Conservation (phyloP, 1,140 invertebrate species). For the Ladona fulva region DNA sequence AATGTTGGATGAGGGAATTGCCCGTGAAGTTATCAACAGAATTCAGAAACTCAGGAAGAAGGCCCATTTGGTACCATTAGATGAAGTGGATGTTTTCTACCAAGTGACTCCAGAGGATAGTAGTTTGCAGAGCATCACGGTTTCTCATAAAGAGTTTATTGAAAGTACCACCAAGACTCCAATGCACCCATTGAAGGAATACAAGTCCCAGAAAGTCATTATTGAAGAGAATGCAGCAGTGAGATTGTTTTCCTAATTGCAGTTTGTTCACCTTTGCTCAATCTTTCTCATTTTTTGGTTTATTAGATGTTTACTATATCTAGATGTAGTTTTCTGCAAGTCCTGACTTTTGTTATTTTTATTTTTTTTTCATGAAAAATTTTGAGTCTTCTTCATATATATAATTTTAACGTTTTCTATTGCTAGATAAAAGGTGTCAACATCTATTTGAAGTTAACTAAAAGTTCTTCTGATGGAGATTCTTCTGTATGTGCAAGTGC, state of each 20-base stretch:
- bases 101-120: slow-evolving; percentile 47
- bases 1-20: slow-evolving; percentile 85
- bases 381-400: too few relatives aligned
- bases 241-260: slow-evolving; percentile 26
- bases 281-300: too few relatives aligned
- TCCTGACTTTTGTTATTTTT: too few relatives aligned
- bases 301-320: too few relatives aligned
- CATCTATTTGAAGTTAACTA: slow-evolving; percentile 18
- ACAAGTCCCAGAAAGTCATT: slow-evolving; percentile 40
- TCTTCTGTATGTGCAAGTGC: not conserved
- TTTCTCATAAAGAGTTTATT: slow-evolving; percentile 63
- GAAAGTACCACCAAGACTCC: slow-evolving; percentile 73
- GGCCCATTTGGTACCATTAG: slow-evolving; percentile 83
- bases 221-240: slow-evolving; percentile 64
- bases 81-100: slow-evolving; percentile 81
- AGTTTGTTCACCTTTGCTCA: too few relatives aligned
- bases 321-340: too few relatives aligned
- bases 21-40: slow-evolving; percentile 91
- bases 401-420: not conserved
- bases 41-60: slow-evolving; percentile 97
- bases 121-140: slow-evolving; percentile 57
- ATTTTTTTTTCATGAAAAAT: too few relatives aligned
- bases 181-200: slow-evolving; percentile 35
- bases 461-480: not conserved
- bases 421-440: slow-evolving; percentile 23